phyloP scores from a whole-genome alignment of 1,140 invertebrate genomes.

The Arctopsyche grandis region DNA sequence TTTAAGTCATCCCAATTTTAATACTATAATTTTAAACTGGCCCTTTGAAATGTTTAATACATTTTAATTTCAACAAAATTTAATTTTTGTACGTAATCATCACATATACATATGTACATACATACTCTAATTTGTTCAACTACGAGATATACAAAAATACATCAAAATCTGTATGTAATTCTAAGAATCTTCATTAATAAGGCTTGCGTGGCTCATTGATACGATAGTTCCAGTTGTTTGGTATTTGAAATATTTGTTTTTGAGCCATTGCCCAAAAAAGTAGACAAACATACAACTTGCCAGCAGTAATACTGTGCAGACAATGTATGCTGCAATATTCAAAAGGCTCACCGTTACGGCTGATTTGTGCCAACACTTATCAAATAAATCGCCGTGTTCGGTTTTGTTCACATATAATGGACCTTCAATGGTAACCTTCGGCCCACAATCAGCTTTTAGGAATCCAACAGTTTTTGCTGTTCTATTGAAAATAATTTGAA shows the following conservation, averaged over 20 bases:
- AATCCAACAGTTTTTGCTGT: slow-evolving; percentile 49
- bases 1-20: too few relatives aligned
- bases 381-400: slow-evolving; percentile 30
- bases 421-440: slow-evolving; percentile 43
- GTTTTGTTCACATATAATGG: slow-evolving; percentile 29
- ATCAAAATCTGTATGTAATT: neutral
- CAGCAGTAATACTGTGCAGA: slow-evolving; percentile 47
- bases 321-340: slow-evolving; percentile 50
- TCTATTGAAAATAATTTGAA: slow-evolving; percentile 52
- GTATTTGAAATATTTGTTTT: slow-evolving; percentile 53
- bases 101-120: too few relatives aligned
- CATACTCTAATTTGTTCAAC: neutral
- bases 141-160: neutral
- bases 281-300: slow-evolving; percentile 52
- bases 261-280: slow-evolving; percentile 52
- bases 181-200: slow-evolving; percentile 52
- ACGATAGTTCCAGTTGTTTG: slow-evolving; percentile 39
- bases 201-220: slow-evolving; percentile 51
- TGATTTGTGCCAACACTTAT: slow-evolving; percentile 35
- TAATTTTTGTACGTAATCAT: too few relatives aligned
- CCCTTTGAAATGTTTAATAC: too few relatives aligned
- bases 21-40: too few relatives aligned
- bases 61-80: too few relatives aligned
- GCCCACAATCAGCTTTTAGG: slow-evolving; percentile 51
- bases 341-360: slow-evolving; percentile 38